A percentile compares a stretch with the other conserved stretches of the same genome.
phyloP scores from a whole-genome alignment of 1,140 invertebrate genomes.

The Dermatophagoides farinae region DNA sequence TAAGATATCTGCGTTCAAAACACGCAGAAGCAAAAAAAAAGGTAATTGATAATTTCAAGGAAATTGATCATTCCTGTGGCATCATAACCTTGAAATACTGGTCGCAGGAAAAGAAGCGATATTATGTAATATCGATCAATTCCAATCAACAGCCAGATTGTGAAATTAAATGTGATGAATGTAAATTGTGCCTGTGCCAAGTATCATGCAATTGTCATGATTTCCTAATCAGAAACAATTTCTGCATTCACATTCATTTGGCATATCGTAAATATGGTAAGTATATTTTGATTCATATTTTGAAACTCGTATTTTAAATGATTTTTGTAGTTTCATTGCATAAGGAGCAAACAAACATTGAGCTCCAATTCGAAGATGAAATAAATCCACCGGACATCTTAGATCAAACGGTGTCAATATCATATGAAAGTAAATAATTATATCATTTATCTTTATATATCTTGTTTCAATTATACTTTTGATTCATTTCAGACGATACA shows the following conservation, averaged over 20 bases:
- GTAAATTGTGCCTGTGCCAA: neutral
- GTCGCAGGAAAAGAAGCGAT: neutral
- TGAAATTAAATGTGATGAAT: neutral
- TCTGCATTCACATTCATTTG: neutral
- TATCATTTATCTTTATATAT: too few species aligned
- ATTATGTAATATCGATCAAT: neutral
- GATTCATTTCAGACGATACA: too few species aligned
- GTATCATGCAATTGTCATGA: neutral
- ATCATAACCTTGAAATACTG: neutral
- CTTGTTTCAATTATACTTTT: too few species aligned
- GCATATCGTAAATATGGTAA: too few species aligned
- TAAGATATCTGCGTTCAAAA: neutral
- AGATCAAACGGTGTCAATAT: too few species aligned
- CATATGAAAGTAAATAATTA: too few species aligned
- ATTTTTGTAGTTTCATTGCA: too few species aligned
- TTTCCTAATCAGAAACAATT: neutral
- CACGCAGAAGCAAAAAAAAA: neutral
- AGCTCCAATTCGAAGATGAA: too few species aligned
- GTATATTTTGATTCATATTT: too few species aligned
- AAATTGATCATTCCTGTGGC: neutral
- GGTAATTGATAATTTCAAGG: neutral
- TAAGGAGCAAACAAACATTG: too few species aligned
- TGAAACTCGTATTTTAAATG: too few species aligned
- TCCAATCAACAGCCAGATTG: neutral
- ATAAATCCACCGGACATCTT: too few species aligned